Conservation (phyloP, 2,113 vertebrate genomes). For the Daubentonia madagascariensis region DNA sequence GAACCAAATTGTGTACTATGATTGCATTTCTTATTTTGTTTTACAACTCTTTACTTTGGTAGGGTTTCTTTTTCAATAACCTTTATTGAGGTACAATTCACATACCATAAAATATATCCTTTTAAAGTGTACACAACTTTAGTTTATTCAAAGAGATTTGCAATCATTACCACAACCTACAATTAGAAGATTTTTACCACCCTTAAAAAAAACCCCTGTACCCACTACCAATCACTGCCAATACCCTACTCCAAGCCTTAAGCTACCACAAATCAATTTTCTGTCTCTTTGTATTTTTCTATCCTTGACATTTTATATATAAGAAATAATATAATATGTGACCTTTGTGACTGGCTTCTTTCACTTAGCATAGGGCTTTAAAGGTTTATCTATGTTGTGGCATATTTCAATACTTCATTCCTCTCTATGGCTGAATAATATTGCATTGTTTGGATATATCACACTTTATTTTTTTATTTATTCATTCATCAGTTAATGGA, state of each 20-base stretch:
- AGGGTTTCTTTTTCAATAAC: background rate
- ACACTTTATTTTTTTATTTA: background rate
- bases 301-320: background rate
- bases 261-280: background rate
- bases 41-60: background rate
- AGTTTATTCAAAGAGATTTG: background rate
- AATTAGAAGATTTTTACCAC: background rate
- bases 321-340: background rate
- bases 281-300: background rate
- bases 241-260: background rate
- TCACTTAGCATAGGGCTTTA: background rate
- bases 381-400: background rate
- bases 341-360: background rate
- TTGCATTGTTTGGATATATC: background rate
- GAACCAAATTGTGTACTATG: background rate
- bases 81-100: background rate
- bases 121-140: background rate
- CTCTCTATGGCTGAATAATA: background rate
- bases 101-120: background rate
- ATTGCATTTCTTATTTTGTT: background rate
- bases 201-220: background rate
- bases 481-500: background rate
- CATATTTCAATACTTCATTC: background rate
- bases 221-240: background rate
- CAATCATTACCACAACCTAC: background rate